These are phyloP conservation scores for Rhopilema esculentum DNA, from an alignment of 30 jellyfish, hydroid and myxozoan species.

Conservation along the genomic window DNA sequence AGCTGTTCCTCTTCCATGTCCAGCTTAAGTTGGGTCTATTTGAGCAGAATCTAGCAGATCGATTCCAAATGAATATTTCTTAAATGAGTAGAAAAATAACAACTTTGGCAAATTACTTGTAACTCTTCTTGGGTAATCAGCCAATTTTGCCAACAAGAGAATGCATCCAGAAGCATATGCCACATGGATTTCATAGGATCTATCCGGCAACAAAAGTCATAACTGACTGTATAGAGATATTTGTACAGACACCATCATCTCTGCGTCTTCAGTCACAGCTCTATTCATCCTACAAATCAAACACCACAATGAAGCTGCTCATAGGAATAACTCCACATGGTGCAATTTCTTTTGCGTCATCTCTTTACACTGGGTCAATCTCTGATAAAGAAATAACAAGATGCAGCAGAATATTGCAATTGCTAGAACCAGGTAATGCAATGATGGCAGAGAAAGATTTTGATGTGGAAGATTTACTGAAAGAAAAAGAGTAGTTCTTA, in stretches of 20 bases:
- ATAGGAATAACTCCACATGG: not conserved
- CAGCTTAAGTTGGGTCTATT: not conserved
- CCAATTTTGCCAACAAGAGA: not conserved
- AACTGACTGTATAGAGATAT: not conserved
- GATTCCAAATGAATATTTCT: not conserved
- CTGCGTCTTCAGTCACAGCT: not conserved
- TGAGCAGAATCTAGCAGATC: not conserved
- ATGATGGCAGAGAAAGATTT: not conserved
- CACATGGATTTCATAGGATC: too few relatives aligned
- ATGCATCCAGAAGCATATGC: too few relatives aligned
- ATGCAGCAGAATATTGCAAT: not conserved
- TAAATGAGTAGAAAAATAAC: not conserved
- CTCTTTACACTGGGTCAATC: not conserved
- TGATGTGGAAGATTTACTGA: not conserved
- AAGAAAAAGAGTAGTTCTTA: not conserved
- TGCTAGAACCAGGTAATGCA: not conserved
- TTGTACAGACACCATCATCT: not conserved
- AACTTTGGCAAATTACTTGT: not conserved
- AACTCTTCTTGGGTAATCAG: not conserved
- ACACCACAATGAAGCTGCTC: not conserved
- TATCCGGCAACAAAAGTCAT: too few relatives aligned
- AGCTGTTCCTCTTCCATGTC: constrained; percentile 3
- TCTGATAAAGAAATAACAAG: not conserved
- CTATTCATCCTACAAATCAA: not conserved
- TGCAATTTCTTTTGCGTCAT: not conserved